Evolutionary conservation across 2,888 invertebrate species (phyloP), one percentile per base, ranked within the genome.

Genomic region (Nasonia oneida): DNA sequence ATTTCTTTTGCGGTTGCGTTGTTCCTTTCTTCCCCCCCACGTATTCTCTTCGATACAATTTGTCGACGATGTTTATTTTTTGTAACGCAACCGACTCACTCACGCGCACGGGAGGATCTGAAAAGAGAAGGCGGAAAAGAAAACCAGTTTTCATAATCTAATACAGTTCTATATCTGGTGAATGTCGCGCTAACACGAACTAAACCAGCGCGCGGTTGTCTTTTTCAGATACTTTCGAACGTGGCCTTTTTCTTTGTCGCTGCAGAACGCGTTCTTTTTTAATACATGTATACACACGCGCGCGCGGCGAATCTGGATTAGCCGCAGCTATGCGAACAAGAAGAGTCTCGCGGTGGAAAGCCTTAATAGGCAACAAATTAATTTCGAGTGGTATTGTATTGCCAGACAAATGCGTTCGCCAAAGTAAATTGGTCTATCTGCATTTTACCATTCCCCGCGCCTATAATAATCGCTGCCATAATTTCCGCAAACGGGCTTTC

Each of bases 91-190:
- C 42, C 18, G 15, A 37, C 15, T 39, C 5, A 39, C 29, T 2
- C n/a, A 42, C 57, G 23, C n/a, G 0, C 6, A 61, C 57, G n/a
- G 42, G 71, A 81, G 57, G 50, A 84, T 80, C 70, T 80, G 18
- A 10, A 14, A 76, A 76, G 73, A 86, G 47, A 79, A 57, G 47
- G 70, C 50, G 47, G 75, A 1, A 42, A 8, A 42, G 47, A 23
- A 61, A 86, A 86, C 83, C 83, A 73, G 86, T 86, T 86, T 83
- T 83, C 83, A 61, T 76, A 76, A 86, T 83, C 61, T 67, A 67
- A 71, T 75, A 50, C 77, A 70, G 12, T 74, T 82, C 78, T 47
- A 61, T 29, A 23, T 39, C 47, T 18, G 77, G 83, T 67, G 80
- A 83, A 83, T 83, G 83, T 83, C 83, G 83, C 86, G 23, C 37